Evolutionary conservation across 2,888 invertebrate species (phyloP).

Genomic region (Trachelus iudaicus): DNA sequence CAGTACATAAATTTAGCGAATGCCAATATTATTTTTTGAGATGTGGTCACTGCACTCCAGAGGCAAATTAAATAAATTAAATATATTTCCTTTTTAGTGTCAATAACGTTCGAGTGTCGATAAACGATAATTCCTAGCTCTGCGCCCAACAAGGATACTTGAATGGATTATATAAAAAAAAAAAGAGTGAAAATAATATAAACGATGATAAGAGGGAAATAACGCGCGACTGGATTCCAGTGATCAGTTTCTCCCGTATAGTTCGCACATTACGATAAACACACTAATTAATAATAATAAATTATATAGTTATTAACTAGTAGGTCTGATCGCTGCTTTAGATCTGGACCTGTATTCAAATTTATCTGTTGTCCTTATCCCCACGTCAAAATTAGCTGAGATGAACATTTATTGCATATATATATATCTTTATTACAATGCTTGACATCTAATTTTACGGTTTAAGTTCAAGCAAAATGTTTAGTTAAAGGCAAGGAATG

Average conservation of each 20-base stretch:
- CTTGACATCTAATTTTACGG: constrained; percentile 13
- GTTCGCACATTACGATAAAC: constrained; percentile 25
- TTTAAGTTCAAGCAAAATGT: constrained; percentile 5
- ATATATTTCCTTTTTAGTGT: background rate
- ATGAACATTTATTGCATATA: constrained; percentile 17
- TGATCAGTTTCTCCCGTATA: constrained; percentile 26
- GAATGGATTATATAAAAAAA: too few relatives aligned
- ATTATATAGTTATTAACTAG: constrained; percentile 10
- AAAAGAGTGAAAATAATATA: background rate
- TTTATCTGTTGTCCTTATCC: background rate
- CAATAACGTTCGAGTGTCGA: background rate
- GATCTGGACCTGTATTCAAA: background rate
- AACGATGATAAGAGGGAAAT: background rate
- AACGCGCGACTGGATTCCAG: background rate
- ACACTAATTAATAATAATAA: constrained; percentile 13
- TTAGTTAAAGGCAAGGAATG: constrained; percentile 16
- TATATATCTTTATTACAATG: constrained; percentile 17
- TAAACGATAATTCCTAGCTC: background rate
- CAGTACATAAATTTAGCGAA: constrained; percentile 36
- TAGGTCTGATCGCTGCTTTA: constrained; percentile 8
- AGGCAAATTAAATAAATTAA: constrained; percentile 8
- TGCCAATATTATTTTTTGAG: constrained; percentile 31
- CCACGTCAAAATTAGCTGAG: background rate
- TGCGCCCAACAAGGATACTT: background rate
- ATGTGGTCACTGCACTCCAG: constrained; percentile 32